Evolutionary conservation across 2,797 vertebrate species (phyloP).

Genomic region (Anisognathus igniventris): DNA sequence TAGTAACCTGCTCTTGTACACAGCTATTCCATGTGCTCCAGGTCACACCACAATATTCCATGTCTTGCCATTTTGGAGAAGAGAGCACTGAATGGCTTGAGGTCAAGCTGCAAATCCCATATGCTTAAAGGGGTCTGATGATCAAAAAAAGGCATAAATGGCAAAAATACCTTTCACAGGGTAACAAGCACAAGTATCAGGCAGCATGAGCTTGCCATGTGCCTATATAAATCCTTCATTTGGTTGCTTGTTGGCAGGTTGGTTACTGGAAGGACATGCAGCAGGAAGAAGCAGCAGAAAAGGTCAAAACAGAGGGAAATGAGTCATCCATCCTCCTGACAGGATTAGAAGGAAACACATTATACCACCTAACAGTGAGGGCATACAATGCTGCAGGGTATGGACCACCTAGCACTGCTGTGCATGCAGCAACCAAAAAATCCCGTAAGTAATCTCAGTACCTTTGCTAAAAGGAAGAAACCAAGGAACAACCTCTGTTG

Average conservation of each 20-base stretch:
- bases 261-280: constrained; percentile 90
- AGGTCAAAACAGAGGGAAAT: constrained; percentile 86
- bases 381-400: constrained; percentile 94
- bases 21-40: not conserved
- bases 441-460: constrained; percentile 81
- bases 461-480: not conserved
- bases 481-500: not conserved
- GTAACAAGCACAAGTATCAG: not conserved
- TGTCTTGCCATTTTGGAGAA: not conserved
- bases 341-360: constrained; percentile 87
- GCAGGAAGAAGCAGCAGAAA: constrained; percentile 85
- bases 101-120: not conserved
- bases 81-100: not conserved
- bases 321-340: constrained; percentile 87
- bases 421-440: constrained; percentile 86
- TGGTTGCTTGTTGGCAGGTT: constrained; percentile 78
- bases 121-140: not conserved
- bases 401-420: constrained; percentile 83
- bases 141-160: not conserved
- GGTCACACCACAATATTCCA: not conserved
- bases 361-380: constrained; percentile 87
- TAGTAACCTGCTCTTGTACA: not conserved
- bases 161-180: not conserved
- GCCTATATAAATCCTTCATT: constrained; percentile 30
- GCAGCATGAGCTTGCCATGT: not conserved